Evolutionary conservation across 2,888 invertebrate genomes (phyloP).

Genomic region (Ariolimax columbianus): DNA sequence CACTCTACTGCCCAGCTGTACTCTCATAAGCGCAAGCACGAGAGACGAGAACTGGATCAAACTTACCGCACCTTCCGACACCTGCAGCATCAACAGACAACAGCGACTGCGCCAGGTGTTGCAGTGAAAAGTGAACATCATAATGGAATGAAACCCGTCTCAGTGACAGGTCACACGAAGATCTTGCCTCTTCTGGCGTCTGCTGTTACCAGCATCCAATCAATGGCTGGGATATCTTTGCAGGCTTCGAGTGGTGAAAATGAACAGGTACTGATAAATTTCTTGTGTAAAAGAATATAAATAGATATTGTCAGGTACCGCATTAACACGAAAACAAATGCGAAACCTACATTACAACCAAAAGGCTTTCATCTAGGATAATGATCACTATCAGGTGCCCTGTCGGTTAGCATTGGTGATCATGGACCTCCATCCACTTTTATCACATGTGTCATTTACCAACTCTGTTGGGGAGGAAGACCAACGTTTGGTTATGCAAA

Average conservation of each 20-base stretch:
- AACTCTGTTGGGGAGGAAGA: no score
- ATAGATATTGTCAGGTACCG: no score
- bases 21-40: conserved; percentile 98
- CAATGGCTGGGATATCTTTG: background rate
- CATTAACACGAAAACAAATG: no score
- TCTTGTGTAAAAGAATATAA: no score
- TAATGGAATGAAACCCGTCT: background rate
- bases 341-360: no score
- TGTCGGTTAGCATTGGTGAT: no score
- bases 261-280: background rate
- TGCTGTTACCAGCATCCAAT: background rate
- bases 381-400: no score
- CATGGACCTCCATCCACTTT: no score
- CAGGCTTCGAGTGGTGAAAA: background rate
- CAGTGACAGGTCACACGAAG: background rate
- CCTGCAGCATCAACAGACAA: conserved; percentile 69
- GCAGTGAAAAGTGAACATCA: background rate
- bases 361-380: no score
- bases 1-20: conserved; percentile 97
- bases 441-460: no score
- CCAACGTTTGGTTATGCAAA: no score
- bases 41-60: conserved; percentile 86
- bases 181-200: background rate
- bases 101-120: background rate
- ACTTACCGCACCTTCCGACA: conserved; percentile 87